Evolutionary conservation across 2,113 vertebrate genomes (phyloP).

Genomic region (Polypterus senegalus): DNA sequence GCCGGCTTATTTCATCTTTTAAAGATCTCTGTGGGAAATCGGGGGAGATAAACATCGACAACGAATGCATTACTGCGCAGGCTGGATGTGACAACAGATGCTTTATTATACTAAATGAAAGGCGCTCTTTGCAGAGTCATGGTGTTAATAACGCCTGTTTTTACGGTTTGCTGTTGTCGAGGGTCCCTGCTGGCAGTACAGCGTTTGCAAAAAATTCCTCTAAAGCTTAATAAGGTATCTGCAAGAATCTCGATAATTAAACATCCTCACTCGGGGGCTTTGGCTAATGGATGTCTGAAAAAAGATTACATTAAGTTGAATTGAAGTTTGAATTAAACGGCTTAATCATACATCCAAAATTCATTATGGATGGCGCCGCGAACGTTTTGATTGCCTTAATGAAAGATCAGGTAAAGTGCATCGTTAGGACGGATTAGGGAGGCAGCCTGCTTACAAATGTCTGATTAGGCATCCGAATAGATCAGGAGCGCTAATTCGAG

Average conservation of each 20-base stretch:
- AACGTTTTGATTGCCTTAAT: conserved; percentile 72
- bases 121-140: conserved; percentile 64
- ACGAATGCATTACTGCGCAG: conserved; percentile 63
- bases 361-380: conserved; percentile 62
- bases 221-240: conserved; percentile 72
- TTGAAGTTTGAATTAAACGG: conserved; percentile 71
- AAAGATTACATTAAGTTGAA: conserved; percentile 72
- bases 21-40: conserved; percentile 11
- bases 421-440: conserved; percentile 63
- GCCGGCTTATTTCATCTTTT: not conserved
- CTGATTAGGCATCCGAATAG: conserved; percentile 69
- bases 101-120: conserved; percentile 76
- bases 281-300: conserved; percentile 67
- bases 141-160: conserved; percentile 12
- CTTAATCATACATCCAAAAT: conserved; percentile 74
- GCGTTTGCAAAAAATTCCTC: conserved; percentile 68
- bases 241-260: conserved; percentile 77
- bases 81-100: conserved; percentile 60
- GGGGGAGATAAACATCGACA: conserved; percentile 59
- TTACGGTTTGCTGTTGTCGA: conserved; percentile 27
- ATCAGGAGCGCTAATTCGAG: conserved; percentile 15
- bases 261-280: conserved; percentile 59
- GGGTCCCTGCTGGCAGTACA: conserved; percentile 44
- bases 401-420: conserved; percentile 76
- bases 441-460: conserved; percentile 66